Percentiles rank a stretch among this genome's conserved stretches.
phyloP scores from a whole-genome alignment of 37 sponge, comb jelly and placozoan species.

The Oscarella lobularis region DNA sequence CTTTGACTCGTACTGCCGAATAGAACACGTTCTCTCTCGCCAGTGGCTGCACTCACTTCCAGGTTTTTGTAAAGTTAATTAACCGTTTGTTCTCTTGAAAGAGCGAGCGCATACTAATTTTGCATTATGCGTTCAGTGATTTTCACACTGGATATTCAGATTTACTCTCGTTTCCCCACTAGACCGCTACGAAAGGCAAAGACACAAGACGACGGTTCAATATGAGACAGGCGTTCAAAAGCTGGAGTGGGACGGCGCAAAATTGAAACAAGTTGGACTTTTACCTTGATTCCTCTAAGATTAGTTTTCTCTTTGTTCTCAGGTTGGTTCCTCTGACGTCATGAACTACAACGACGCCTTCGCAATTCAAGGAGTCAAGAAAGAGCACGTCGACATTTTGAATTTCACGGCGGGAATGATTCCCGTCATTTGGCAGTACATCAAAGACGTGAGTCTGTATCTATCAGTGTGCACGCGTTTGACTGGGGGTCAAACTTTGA shows the following conservation, averaged over 20 bases:
- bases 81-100: no score
- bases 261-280: conserved; percentile 21
- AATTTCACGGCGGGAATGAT: conserved; percentile 54
- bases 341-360: conserved; percentile 66
- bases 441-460: conserved; percentile 15
- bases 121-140: no score
- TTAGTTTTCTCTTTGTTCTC: not conserved
- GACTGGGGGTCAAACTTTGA: no score
- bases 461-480: no score
- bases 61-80: no score
- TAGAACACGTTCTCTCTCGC: conserved; percentile 31
- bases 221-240: conserved; percentile 14
- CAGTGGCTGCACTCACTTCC: conserved; percentile 46
- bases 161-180: no score
- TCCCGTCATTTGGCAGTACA: conserved; percentile 40
- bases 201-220: not conserved
- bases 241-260: conserved; percentile 54
- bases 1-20: conserved; percentile 48
- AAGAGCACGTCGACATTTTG: conserved; percentile 50
- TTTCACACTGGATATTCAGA: no score
- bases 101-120: no score
- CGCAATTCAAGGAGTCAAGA: conserved; percentile 42
- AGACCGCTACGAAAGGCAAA: not conserved
- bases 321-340: conserved; percentile 12
- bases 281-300: not conserved